These are phyloP conservation scores for Spatulosminthurus flaviceps DNA, from an alignment of 2,888 invertebrate species.

Conservation along the genomic window DNA sequence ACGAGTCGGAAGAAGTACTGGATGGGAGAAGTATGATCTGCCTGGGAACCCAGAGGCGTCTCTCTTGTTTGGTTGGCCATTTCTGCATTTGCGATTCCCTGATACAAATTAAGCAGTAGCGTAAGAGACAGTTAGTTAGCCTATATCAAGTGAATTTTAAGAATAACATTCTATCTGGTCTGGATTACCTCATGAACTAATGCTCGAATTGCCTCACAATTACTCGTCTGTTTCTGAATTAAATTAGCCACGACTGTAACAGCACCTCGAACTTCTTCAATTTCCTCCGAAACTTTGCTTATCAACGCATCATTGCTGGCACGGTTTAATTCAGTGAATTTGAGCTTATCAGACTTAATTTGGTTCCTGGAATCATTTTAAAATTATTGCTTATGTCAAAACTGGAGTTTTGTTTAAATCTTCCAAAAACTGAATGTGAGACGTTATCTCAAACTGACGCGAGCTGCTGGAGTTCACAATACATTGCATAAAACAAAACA, in stretches of 20 bases:
- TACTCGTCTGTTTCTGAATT: conserved; percentile 44
- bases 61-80: conserved; percentile 49
- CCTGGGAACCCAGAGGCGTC: conserved; percentile 42
- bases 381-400: not conserved
- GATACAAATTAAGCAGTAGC: not conserved
- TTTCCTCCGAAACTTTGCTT: conserved; percentile 45
- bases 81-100: conserved; percentile 47
- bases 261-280: conserved; percentile 44
- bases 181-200: conserved; percentile 46
- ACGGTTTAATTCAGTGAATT: conserved; percentile 40
- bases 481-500: no score
- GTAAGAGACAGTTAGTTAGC: not conserved
- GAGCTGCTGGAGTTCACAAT: no score
- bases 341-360: conserved; percentile 45
- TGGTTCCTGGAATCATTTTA: conserved; percentile 34
- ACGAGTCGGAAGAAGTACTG: conserved; percentile 38
- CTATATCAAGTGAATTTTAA: no score
- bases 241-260: conserved; percentile 38
- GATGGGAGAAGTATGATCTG: conserved; percentile 37
- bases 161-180: no score
- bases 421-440: no score
- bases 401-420: no score
- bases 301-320: conserved; percentile 42
- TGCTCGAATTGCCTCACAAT: conserved; percentile 39
- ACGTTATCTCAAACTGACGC: no score